Evolutionary conservation across 2,113 vertebrate genomes (phyloP).

Genomic region (Dolichallabes microphthalmus): DNA sequence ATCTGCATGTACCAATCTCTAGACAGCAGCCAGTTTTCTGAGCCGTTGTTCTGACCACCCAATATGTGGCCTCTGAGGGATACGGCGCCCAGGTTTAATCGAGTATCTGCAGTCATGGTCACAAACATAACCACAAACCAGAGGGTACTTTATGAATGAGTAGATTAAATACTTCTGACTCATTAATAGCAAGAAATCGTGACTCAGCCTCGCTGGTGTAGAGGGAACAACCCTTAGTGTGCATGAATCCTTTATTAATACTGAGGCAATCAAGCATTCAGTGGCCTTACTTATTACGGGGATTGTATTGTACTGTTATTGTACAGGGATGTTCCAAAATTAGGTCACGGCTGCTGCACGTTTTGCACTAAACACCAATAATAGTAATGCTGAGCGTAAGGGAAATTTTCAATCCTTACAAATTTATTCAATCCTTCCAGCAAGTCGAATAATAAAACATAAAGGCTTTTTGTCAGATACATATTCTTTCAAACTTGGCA

Average conservation of each 20-base stretch:
- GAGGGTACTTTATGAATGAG: neutral
- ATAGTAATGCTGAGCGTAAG: neutral
- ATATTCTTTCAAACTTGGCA: neutral
- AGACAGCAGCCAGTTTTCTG: too few relatives aligned
- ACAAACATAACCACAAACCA: constrained; percentile 4
- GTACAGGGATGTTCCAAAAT: constrained; percentile 34
- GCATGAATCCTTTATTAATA: neutral
- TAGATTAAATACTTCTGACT: neutral
- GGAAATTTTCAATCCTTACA: constrained; percentile 29
- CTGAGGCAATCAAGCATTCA: neutral
- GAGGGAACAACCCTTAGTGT: neutral
- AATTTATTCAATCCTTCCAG: neutral
- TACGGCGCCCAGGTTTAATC: neutral
- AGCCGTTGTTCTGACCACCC: neutral
- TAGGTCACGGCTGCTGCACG: neutral
- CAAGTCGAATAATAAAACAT: neutral
- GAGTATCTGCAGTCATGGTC: neutral
- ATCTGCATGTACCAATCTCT: neutral
- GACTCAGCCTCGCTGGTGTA: neutral
- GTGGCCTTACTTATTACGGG: neutral
- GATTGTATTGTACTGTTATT: too few relatives aligned
- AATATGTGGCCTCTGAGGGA: neutral
- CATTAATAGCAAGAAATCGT: neutral
- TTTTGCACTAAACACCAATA: neutral
- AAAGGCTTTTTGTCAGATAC: neutral